Evolutionary conservation across 2,797 vertebrate genomes (phyloP).

Genomic region (Pachyuromys duprasi): DNA sequence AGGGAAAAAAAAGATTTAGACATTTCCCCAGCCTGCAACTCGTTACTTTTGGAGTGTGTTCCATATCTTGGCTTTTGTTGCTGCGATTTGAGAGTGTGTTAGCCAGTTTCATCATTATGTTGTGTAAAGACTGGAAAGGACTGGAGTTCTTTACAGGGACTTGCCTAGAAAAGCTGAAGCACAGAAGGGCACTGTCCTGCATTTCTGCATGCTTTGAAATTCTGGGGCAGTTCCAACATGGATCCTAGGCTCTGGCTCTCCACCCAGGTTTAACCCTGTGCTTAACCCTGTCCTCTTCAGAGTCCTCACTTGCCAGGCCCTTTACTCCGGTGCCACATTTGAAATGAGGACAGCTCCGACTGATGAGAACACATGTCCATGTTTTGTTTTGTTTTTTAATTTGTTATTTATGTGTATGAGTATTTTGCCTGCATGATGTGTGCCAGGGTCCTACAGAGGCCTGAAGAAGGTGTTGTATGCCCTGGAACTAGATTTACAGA

Average conservation of each 20-base stretch:
- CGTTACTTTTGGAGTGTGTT: slow-evolving; percentile 33
- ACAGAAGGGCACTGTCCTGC: slow-evolving; percentile 6
- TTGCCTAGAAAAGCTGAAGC: slow-evolving; percentile 18
- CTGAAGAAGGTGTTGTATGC: not conserved
- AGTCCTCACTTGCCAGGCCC: not conserved
- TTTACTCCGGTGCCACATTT: not conserved
- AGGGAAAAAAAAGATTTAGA: not conserved
- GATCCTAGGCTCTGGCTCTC: not conserved
- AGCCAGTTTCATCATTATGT: not conserved
- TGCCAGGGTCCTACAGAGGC: not conserved
- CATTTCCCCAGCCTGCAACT: not conserved
- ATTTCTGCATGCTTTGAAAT: slow-evolving; percentile 30
- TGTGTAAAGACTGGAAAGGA: not conserved
- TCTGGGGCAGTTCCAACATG: not conserved
- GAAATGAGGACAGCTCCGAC: not conserved
- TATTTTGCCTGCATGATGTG: not conserved
- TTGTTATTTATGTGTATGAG: no score
- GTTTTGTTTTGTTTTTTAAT: no score
- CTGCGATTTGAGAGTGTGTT: not conserved
- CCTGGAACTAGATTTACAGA: not conserved
- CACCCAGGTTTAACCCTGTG: not conserved
- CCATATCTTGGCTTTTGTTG: not conserved
- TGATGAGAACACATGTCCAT: not conserved
- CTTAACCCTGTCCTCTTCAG: not conserved
- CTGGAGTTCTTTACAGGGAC: not conserved